Evolutionary conservation across 2,888 invertebrate species (phyloP), one percentile per base, ranked within the genome.

Genomic region (Dryadula phaetusa): DNA sequence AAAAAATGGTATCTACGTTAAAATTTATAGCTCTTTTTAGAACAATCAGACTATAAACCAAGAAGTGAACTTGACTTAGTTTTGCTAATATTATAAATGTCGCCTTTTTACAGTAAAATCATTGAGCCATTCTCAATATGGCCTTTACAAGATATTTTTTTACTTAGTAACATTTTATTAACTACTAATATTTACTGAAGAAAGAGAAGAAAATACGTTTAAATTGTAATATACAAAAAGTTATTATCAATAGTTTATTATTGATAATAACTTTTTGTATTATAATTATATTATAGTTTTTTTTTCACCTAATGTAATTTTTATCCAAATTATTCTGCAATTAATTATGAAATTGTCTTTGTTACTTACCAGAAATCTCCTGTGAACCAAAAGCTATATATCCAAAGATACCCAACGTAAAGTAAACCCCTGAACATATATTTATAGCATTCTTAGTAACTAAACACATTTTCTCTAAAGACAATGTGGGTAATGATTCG

Each of bases 401-500:
- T 2, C 99, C 99, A 83, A 99, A 98, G 77, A 97, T 94, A 42
- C 99, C 99, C 56, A 99, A 96, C 76, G 96, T 96, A 70, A 98
- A 95, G 81, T 99, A 99, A 28, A 99, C 97, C 8, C 94, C 89
- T 1, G 98, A 97, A 84, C 99, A 99, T 74, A 99, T 96, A 88
- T 97, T 97, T 37, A 99, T 96, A 5, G 99, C 98, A 64, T 96
- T 95, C 77, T 96, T 95, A 0, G 99, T 96, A 42, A 99, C 96
- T 65, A 94, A 88, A 81, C 98, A 98, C 95, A 99, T 97, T 84
- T 97, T 97, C 75, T 97, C 97, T 52, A 98, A 85, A 0, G 97
- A 96, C 7, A 97, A 95, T 74, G 98, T 97, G 0, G 97, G 96
- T 53, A 98, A 93, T 0, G 97, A 96, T 77, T 98, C 98, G 82